Evolutionary conservation across 2,797 vertebrate species (phyloP).

Genomic region (Thalassophryne amazonica): DNA sequence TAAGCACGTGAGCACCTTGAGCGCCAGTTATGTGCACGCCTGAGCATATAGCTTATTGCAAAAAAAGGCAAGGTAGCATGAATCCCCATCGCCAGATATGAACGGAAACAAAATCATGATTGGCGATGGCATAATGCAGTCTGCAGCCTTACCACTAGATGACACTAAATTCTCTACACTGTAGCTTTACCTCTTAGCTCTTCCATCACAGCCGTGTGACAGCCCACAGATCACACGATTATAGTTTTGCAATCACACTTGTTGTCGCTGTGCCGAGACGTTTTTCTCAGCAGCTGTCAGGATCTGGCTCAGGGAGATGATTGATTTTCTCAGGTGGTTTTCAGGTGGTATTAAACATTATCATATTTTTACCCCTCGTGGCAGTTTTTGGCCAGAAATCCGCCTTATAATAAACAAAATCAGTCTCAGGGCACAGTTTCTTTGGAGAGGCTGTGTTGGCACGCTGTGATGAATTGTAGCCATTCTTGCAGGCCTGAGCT

Average conservation of each 20-base stretch:
- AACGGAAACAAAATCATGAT: too few relatives aligned
- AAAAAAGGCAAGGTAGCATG: too few relatives aligned
- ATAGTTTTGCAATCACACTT: constrained; percentile 6
- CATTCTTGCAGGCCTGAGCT: constrained; percentile 5
- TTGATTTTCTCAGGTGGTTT: constrained; percentile 55
- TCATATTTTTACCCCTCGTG: constrained; percentile 40
- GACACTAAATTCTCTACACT: constrained; percentile 8
- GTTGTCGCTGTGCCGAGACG: constrained; percentile 28
- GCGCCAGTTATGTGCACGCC: too few relatives aligned
- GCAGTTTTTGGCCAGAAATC: constrained; percentile 33
- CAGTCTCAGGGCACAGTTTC: constrained; percentile 25
- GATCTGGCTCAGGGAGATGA: constrained; percentile 43
- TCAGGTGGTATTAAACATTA: constrained; percentile 52
- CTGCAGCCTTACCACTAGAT: too few relatives aligned
- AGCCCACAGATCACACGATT: constrained; percentile 28
- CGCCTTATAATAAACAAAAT: constrained; percentile 35
- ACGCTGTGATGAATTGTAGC: constrained; percentile 16
- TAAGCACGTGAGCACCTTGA: too few relatives aligned
- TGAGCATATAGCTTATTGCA: too few relatives aligned
- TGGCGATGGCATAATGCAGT: too few relatives aligned
- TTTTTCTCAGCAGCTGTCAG: constrained; percentile 37
- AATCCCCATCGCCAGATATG: too few relatives aligned
- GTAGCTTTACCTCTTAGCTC: neutral
- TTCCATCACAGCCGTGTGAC: neutral
- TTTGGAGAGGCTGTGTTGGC: constrained; percentile 21